Evolutionary conservation across 2,113 vertebrate species (phyloP).

Genomic region (Siphamia tubifer): DNA sequence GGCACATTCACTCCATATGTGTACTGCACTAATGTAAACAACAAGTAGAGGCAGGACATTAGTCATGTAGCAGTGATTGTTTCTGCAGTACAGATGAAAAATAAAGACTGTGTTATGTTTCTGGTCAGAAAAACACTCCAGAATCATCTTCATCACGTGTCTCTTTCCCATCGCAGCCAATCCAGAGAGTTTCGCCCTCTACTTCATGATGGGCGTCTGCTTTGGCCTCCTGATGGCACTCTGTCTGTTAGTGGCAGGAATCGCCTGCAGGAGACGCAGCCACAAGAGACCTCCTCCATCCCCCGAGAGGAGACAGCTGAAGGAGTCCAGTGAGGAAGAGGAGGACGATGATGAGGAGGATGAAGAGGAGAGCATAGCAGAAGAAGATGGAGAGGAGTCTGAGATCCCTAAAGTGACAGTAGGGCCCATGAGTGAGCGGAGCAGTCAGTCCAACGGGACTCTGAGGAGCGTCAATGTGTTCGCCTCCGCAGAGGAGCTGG

Average conservation of each 20-base stretch:
- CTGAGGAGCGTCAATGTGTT: slow-evolving; percentile 88
- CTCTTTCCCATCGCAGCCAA: slow-evolving; percentile 77
- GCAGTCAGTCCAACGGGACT: slow-evolving; percentile 78
- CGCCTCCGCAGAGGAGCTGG: slow-evolving; percentile 91
- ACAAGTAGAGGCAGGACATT: too few species aligned
- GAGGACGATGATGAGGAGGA: slow-evolving; percentile 73
- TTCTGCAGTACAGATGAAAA: neutral
- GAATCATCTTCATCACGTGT: neutral
- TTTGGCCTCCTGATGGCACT: slow-evolving; percentile 92
- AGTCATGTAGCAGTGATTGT: too few species aligned
- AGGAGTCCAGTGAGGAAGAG: slow-evolving; percentile 75
- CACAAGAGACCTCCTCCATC: slow-evolving; percentile 23
- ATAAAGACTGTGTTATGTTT: neutral
- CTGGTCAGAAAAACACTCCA: neutral
- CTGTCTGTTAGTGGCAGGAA: slow-evolving; percentile 88
- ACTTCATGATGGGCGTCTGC: slow-evolving; percentile 94
- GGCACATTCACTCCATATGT: too few species aligned
- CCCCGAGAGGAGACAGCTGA: slow-evolving; percentile 69
- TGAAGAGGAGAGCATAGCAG: slow-evolving; percentile 48
- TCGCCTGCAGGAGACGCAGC: slow-evolving; percentile 81
- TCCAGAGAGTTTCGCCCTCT: slow-evolving; percentile 92
- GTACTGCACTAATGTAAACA: too few species aligned
- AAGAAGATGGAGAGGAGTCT: slow-evolving; percentile 28
- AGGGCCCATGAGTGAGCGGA: slow-evolving; percentile 56
- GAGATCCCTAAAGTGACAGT: slow-evolving; percentile 66